phyloP scores from a whole-genome alignment of 1,140 invertebrate species.

The Paralvinella palmiformis region DNA sequence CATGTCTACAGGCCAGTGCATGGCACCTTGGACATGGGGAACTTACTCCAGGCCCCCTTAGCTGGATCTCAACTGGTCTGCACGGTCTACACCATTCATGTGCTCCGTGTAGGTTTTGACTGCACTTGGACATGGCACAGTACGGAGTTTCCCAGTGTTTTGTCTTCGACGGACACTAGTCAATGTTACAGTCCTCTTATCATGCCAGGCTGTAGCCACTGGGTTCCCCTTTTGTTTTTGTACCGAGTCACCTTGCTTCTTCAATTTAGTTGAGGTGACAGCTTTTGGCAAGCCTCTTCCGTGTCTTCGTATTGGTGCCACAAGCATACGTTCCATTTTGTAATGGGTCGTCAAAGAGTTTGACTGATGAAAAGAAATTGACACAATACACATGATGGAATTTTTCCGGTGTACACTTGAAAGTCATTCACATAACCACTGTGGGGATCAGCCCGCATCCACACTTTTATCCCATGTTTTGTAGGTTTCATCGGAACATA shows the following conservation, averaged over 20 bases:
- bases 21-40: too few relatives aligned
- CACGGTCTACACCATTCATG: not conserved
- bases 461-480: constrained; percentile 42
- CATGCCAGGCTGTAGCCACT: not conserved
- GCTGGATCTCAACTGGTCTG: not conserved
- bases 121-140: not conserved
- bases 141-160: not conserved
- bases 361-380: not conserved
- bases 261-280: not conserved
- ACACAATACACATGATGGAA: not conserved
- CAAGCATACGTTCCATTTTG: too few relatives aligned
- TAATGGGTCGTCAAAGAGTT: too few relatives aligned
- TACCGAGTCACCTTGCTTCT: not conserved
- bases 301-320: too few relatives aligned
- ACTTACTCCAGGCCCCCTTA: too few relatives aligned
- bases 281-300: not conserved
- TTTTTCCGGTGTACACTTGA: not conserved
- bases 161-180: not conserved
- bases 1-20: too few relatives aligned
- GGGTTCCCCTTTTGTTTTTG: too few relatives aligned
- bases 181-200: not conserved
- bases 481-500: constrained; percentile 39
- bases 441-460: constrained; percentile 29
- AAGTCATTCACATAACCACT: not conserved
- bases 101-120: not conserved